A percentile compares a stretch with the other conserved stretches of the same genome.
Evolutionary conservation across 2,888 invertebrate species (phyloP).

Genomic region (Amorpha juglandis): DNA sequence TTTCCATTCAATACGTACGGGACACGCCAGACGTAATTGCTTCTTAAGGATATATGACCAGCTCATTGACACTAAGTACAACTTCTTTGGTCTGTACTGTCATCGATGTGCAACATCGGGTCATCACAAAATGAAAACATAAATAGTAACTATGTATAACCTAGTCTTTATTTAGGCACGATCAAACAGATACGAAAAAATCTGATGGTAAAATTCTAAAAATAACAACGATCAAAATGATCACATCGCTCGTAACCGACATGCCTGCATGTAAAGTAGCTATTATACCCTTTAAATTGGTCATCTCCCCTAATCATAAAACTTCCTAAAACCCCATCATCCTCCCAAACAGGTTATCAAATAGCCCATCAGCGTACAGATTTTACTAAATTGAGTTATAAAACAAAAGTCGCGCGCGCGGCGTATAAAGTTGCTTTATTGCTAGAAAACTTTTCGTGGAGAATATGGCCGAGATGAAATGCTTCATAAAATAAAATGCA

Average conservation of each 20-base stretch:
- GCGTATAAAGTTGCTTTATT: constrained; percentile 5
- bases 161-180: too few relatives aligned
- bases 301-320: neutral
- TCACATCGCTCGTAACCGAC: neutral
- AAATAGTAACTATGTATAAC: too few relatives aligned
- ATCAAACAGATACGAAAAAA: neutral
- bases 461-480: constrained; percentile 21
- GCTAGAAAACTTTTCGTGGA: neutral
- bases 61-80: too few relatives aligned
- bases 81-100: too few relatives aligned
- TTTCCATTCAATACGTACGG: too few relatives aligned
- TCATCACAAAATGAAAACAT: too few relatives aligned
- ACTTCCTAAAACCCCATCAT: neutral
- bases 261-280: neutral
- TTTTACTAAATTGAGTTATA: constrained; percentile 10
- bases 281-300: neutral
- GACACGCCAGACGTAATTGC: too few relatives aligned
- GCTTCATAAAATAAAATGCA: constrained; percentile 35
- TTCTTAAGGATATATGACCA: too few relatives aligned
- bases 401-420: constrained; percentile 13
- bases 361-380: constrained; percentile 13
- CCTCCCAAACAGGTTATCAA: neutral
- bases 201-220: neutral
- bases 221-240: neutral
- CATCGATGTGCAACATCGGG: too few relatives aligned